Evolutionary conservation across 2,797 vertebrate species (phyloP), one percentile per base, ranked within the genome.

Genomic region (Poeciliopsis gracilis): DNA sequence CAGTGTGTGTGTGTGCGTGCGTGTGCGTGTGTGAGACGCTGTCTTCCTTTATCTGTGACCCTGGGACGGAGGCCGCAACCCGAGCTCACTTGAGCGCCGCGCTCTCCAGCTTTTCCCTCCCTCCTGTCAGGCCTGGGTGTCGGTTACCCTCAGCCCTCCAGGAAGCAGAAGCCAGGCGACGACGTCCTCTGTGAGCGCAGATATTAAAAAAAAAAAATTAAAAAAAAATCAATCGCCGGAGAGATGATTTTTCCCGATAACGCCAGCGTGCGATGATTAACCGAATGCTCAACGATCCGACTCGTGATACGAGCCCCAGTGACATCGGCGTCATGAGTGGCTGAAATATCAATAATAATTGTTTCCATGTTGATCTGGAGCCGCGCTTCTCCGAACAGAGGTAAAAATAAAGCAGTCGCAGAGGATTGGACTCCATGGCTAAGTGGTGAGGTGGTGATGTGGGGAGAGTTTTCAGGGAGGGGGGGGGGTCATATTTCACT

Each of bases 221-320:
- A n/a, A 33, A 33, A 33, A 92, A 53, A 89, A 95, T 95, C 94
- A 94, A 94, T 95, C 91, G 90, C 85, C 83, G 80, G 84, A 84
- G 77, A 87, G 93, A 94, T 93, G 86, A 91, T 93, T 93, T 91
- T 94, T 91, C 91, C 90, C 75, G 79, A 93, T 94, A 94, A 91
- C 78, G 73, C 49, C 73, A 74, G 76, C 82, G 90, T 90, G 94
- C 91, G 88, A 90, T 91, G 93, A 95, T 93, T 90, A 90, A 84
- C 86, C 90, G 55, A 91, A 89, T 88, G 78, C 81, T 77, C 84
- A 89, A 82, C 83, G 89, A 93, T 93, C 90, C 85, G 91, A 82
- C 84, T 89, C 73, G 83, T 83, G 78, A 94, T 92, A 90, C 82
- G 89, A 92, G 82, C 86, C 86, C 90, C 91, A 88, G 89, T 90